Conservation (phyloP, 2,797 vertebrate genomes). For the Enteromius anoplus region DNA sequence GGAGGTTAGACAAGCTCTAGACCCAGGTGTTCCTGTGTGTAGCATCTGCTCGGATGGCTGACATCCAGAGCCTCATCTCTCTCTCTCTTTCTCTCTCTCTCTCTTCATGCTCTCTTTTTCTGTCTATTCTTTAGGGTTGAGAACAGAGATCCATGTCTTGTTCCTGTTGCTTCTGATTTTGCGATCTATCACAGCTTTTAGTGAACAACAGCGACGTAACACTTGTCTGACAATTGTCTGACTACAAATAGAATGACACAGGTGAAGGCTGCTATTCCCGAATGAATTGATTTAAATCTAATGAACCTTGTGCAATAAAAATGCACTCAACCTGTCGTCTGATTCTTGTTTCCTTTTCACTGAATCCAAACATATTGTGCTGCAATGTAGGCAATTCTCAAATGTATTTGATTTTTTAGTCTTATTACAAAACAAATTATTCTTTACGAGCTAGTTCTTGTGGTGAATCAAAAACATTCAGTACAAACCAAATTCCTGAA, state of each 20-base stretch:
- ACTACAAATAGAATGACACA: neutral
- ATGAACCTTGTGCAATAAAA: neutral
- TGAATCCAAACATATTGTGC: neutral
- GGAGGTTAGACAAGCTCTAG: conserved; percentile 48
- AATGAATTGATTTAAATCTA: neutral
- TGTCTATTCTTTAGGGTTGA: neutral
- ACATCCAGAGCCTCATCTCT: conserved; percentile 47
- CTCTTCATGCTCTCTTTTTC: conserved; percentile 14
- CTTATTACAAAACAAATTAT: too few species aligned
- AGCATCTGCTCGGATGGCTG: conserved; percentile 72
- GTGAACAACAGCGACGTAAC: neutral
- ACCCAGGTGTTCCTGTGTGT: conserved; percentile 58
- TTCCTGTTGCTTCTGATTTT: neutral
- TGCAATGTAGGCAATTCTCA: too few species aligned
- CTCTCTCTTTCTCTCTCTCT: conserved; percentile 14
- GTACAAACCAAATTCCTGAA: too few species aligned
- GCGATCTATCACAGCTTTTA: neutral
- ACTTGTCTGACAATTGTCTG: neutral
- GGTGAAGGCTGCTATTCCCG: neutral
- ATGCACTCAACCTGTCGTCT: too few species aligned
- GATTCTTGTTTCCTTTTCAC: neutral
- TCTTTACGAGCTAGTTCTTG: too few species aligned
- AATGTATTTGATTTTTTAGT: too few species aligned
- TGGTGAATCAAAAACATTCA: too few species aligned
- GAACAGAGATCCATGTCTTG: neutral